Base-by-base conservation (phyloP, 2,113 vertebrate species). In the Hiodon alosoides region DNA sequence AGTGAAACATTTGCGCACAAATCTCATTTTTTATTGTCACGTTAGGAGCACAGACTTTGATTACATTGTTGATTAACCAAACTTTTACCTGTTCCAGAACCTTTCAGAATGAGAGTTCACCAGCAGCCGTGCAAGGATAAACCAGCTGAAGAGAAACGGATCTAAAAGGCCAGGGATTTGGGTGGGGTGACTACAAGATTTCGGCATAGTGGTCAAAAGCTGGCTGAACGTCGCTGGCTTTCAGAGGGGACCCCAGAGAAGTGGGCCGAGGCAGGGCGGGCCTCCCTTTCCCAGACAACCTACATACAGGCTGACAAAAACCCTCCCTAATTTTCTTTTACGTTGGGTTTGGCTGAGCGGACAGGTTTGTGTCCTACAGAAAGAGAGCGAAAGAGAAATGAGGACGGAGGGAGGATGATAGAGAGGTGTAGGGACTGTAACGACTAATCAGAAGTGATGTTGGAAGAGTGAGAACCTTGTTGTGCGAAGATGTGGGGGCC, bases 111-210 rank as follows among this genome's bases (percentile, higher is more conserved):
- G 84, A 85, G 87, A 80, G 84, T 79, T 77, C 81, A 83, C 81
- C 90, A 89, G 86, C 88, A 88, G 89, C 87, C 89, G 81, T 79
- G 81, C 82, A 3, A 13, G 9, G 81, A 76, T 88, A 87, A 89
- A 83, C 83, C 83, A 4, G 83, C 79, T 85, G 83, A 86, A 79
- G 75, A 78, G 85, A 87, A 81, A 88, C 57, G 8, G 84, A 88
- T 73, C 85, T 87, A 87, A 88, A 84, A 73, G 81, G 79, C 84
- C 77, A 7, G 47, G 31, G 78, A 81, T 83, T 76, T 77, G 62
- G 71, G 67, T 5, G 31, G 67, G 74, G 76, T 47, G 70, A 80
- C 47, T 51, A 75, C 76, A 85, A 59, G 82, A 74, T 76, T 83
- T 77, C 17, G 68, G 84, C 85, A 81, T 84, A 85, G 61, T 83